Percentiles rank a stretch among this genome's conserved stretches.
Evolutionary conservation across 2,797 vertebrate species (phyloP).

Genomic region (Tinamus major): DNA sequence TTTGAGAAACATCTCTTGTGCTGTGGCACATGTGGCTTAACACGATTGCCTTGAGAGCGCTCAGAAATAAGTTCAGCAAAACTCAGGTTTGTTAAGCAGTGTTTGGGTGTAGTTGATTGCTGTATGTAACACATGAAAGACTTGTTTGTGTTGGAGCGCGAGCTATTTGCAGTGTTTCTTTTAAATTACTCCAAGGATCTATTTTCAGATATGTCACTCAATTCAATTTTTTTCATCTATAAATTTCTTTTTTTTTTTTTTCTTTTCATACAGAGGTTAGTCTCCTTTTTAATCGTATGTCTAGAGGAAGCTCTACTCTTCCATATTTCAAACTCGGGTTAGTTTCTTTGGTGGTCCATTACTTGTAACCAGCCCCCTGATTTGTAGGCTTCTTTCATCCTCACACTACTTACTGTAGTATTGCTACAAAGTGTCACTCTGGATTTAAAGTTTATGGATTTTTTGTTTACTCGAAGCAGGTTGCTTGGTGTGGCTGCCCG

Average conservation of each 20-base stretch:
- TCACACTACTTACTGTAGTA: background rate
- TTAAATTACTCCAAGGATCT: background rate
- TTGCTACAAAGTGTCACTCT: background rate
- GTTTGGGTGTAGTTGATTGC: background rate
- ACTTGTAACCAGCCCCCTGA: background rate
- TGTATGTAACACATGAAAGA: fast-evolving
- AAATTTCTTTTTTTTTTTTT: background rate
- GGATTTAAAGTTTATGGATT: background rate
- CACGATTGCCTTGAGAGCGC: background rate
- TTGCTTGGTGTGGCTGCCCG: background rate
- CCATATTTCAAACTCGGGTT: conserved; percentile 44
- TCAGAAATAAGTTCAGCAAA: background rate
- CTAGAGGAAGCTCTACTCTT: background rate
- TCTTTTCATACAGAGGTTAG: background rate
- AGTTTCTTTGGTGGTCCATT: conserved; percentile 43
- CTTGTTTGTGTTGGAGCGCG: background rate
- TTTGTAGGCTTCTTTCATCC: background rate
- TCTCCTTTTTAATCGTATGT: background rate
- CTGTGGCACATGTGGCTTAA: background rate
- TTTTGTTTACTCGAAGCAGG: conserved; percentile 23
- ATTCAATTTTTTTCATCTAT: background rate
- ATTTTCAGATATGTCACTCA: background rate
- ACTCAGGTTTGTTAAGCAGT: background rate
- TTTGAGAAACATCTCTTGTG: background rate
- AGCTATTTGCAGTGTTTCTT: background rate